These are phyloP conservation scores for Morinoia aosen DNA, from an alignment of 2,888 invertebrate species.

Conservation along the genomic window DNA sequence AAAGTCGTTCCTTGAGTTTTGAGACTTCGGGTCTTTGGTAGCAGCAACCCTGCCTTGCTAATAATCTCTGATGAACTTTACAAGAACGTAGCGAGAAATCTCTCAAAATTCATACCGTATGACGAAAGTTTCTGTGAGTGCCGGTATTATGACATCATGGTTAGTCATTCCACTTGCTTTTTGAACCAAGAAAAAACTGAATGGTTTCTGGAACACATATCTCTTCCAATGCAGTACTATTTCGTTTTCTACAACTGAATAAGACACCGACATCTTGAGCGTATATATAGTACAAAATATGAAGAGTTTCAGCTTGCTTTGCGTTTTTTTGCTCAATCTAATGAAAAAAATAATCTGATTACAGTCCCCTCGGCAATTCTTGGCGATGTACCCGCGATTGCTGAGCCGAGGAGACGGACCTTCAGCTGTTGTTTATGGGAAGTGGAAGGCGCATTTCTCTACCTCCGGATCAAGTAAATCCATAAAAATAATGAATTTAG, in stretches of 20 bases:
- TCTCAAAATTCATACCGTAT: too few relatives aligned
- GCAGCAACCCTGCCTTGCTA: too few relatives aligned
- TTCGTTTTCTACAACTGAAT: background rate
- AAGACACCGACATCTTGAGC: background rate
- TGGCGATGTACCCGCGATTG: conserved; percentile 59
- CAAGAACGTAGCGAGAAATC: too few relatives aligned
- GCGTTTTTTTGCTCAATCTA: background rate
- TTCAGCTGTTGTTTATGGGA: conserved; percentile 61
- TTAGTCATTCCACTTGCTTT: background rate
- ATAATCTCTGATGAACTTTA: too few relatives aligned
- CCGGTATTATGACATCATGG: too few relatives aligned
- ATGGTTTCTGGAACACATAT: background rate
- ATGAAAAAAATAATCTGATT: background rate
- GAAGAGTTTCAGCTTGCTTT: background rate
- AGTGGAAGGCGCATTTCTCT: conserved; percentile 67
- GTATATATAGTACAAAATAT: background rate
- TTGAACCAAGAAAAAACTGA: conserved; percentile 72
- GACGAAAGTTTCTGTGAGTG: too few relatives aligned
- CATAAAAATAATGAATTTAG: too few relatives aligned
- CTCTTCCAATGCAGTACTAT: background rate
- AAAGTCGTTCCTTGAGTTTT: too few relatives aligned
- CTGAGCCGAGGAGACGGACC: conserved; percentile 57
- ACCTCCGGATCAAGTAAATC: conserved; percentile 60
- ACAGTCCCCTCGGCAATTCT: conserved; percentile 56
- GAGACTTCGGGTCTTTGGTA: too few relatives aligned